These are phyloP conservation scores for Coptodon rendalli DNA, from an alignment of 2,113 vertebrate genomes.

Conservation along the genomic window DNA sequence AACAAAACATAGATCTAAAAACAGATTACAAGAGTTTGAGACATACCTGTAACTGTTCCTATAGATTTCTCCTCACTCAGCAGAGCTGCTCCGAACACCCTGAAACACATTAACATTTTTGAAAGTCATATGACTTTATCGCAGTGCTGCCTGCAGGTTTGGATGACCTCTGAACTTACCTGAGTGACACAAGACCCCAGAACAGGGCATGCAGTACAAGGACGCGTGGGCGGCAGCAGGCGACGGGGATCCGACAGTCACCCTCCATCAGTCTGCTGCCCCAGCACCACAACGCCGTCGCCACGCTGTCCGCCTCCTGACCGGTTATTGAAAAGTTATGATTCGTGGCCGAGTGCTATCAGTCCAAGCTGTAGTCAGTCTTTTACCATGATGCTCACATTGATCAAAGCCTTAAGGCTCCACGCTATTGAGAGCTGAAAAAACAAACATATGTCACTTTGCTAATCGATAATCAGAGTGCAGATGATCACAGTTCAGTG, in stretches of 20 bases:
- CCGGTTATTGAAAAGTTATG: neutral
- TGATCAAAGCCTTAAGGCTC: neutral
- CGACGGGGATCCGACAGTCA: conserved; percentile 46
- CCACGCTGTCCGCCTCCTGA: neutral
- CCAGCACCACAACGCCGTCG: conserved; percentile 1
- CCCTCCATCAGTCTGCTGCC: conserved; percentile 49
- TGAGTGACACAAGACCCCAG: conserved; percentile 56
- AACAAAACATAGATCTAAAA: neutral
- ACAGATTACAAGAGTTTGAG: neutral
- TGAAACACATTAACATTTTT: conserved; percentile 16
- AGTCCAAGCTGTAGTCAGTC: neutral
- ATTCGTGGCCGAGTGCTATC: neutral
- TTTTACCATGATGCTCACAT: neutral
- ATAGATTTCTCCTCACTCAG: conserved; percentile 36
- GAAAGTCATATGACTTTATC: neutral
- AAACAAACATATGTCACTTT: neutral
- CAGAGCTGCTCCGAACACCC: conserved; percentile 53
- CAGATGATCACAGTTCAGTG: neutral
- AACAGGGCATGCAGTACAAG: conserved; percentile 55
- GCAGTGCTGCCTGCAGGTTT: neutral
- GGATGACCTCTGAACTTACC: conserved; percentile 22
- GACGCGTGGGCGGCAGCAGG: conserved; percentile 52
- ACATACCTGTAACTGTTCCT: conserved; percentile 6
- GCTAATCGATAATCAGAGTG: neutral
- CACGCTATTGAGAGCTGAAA: neutral